A percentile compares a stretch with the other conserved stretches of the same genome.
Conservation (phyloP, 2,888 invertebrate species). For the Sussaba pulchella region DNA sequence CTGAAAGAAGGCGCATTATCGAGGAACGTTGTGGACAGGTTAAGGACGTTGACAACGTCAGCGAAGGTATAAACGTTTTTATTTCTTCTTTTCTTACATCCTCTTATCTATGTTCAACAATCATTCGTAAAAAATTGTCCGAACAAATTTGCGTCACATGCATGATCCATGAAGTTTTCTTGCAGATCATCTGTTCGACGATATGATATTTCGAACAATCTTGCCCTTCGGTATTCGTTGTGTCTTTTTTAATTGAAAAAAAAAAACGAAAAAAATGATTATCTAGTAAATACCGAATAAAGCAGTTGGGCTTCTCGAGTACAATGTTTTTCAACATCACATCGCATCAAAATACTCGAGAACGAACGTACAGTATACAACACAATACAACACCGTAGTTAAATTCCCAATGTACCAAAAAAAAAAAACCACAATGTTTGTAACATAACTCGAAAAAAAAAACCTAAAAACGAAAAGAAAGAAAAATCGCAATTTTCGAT, state of each 20-base stretch:
- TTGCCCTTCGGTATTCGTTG: slow-evolving; percentile 12
- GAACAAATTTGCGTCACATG: not conserved
- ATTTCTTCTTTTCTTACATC: slow-evolving; percentile 25
- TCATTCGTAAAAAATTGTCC: not conserved
- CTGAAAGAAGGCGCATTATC: slow-evolving; percentile 98
- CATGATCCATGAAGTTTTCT: slow-evolving; percentile 43
- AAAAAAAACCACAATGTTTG: not conserved
- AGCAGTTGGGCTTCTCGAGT: slow-evolving; percentile 25
- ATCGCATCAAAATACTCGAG: slow-evolving; percentile 25
- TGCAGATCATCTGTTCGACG: slow-evolving; percentile 49
- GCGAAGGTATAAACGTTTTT: slow-evolving; percentile 91
- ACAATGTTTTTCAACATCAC: slow-evolving; percentile 1
- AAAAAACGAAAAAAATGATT: slow-evolving; percentile 1
- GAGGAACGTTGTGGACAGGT: slow-evolving; percentile 97
- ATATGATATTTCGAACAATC: slow-evolving; percentile 29
- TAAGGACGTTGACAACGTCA: slow-evolving; percentile 95
- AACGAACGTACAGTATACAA: slow-evolving; percentile 34
- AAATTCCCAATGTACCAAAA: slow-evolving; percentile 11
- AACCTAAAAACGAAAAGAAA: slow-evolving; percentile 19
- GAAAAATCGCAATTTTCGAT: slow-evolving; percentile 19
- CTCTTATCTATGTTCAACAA: no score
- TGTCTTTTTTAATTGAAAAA: slow-evolving; percentile 25
- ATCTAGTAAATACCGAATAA: slow-evolving; percentile 15
- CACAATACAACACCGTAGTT: slow-evolving; percentile 42
- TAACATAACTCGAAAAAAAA: slow-evolving; percentile 8